Conservation (phyloP, 2,113 vertebrate species). For the Galeopterus variegatus region DNA sequence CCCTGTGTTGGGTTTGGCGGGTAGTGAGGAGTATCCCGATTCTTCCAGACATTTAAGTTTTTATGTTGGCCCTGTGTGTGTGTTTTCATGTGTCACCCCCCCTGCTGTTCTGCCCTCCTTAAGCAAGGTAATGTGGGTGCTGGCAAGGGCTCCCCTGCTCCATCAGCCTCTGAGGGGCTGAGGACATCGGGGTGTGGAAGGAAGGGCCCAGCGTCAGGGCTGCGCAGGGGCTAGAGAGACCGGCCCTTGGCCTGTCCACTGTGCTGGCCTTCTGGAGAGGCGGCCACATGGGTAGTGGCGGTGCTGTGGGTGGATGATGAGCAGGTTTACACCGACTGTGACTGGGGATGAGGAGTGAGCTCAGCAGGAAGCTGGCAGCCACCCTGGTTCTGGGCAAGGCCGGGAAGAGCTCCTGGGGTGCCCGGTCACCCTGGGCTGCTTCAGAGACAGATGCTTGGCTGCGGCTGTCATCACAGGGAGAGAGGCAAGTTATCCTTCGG, state of each 20-base stretch:
- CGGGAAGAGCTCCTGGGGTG: background rate
- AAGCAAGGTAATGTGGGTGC: background rate
- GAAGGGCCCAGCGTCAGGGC: background rate
- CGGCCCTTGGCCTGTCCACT: rapidly evolving
- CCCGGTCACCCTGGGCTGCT: too few species aligned
- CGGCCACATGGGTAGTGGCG: background rate
- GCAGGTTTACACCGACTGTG: background rate
- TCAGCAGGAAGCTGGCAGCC: background rate
- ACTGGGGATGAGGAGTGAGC: background rate
- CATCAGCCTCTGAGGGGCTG: background rate
- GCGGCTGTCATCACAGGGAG: background rate
- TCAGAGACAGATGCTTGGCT: background rate
- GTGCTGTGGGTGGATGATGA: background rate
- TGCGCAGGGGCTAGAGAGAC: too few species aligned
- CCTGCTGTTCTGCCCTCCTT: background rate
- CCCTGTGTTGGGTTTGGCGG: background rate
- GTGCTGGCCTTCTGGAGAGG: rapidly evolving
- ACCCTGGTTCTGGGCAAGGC: background rate
- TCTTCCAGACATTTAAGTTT: rapidly evolving
- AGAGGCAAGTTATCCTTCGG: rapidly evolving
- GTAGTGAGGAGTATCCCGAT: rapidly evolving
- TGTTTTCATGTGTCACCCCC: rapidly evolving
- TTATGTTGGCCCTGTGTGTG: rapidly evolving
- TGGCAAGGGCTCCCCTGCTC: rapidly evolving
- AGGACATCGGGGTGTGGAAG: rapidly evolving